Evolutionary conservation across 2,888 invertebrate genomes (phyloP), one percentile per base, ranked within the genome.

Genomic region (Callyntrura guangdongensis): DNA sequence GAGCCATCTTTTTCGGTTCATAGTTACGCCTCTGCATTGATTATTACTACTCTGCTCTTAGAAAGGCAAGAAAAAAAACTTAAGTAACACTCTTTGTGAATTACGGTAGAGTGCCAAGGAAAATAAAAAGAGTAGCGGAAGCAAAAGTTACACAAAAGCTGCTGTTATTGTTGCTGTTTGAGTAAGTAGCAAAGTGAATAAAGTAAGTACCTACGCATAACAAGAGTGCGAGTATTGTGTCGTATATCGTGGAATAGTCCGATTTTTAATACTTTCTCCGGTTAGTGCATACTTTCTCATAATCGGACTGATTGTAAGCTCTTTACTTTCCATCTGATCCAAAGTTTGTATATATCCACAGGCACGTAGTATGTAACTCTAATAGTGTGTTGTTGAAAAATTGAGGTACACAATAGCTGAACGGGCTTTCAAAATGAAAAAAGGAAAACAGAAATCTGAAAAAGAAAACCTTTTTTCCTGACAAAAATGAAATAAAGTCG

Each of bases 321-420:
- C 36, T 36, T 36, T 36, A 36, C 64, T 74, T 45, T 45, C 17
- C 8, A n/a, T 45, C 72, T 61, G 82, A 82, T 59, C 82, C 45
- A 25, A 14, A 27, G 11, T 82, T 53, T 45, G 6, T 22, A 47
- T 8, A 14, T 53, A 14, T 67, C 12, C 14, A 67, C 12, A 25
- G 36, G 36, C 27, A 25, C 5, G 64, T 14, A 12, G 45, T 17
- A 74, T 47, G 20, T 9, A 17, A 11, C 1, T 64, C 17, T 64
- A 17, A 47, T 64, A 17, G 17, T 14, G 47, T 69, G 67, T 69
- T 84, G 69, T 84, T 84, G 59, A 72, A 72, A 85, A 85, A 85
- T 85, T 85, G 72, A 85, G 74, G 59, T 74, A 45, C 74, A 85
- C 72, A 85, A 74, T 72, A 45, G 85, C 85, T 85, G n/a, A 72